Evolutionary conservation across 2,888 invertebrate species (phyloP), one percentile per base, ranked within the genome.

Genomic region (Pristionchus entomophagus): DNA sequence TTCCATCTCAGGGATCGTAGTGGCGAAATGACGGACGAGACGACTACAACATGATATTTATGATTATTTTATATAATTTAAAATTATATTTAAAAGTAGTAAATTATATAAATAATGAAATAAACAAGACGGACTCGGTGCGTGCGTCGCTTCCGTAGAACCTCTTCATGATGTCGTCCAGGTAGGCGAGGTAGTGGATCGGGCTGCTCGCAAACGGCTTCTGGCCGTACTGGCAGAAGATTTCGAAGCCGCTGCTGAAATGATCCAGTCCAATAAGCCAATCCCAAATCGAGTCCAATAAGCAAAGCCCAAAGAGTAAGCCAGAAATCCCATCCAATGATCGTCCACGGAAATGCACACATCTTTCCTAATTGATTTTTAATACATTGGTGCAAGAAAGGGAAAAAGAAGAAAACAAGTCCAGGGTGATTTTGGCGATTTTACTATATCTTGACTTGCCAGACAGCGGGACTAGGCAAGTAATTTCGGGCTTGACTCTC

Each of bases 41-140:
- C 78, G 78, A 51, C 78, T 80, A 51, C 2, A 80, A 80, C 8
- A 45, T 45, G 8, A 45, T n/a, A n/a, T n/a, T n/a, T n/a, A n/a
- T n/a, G n/a, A n/a, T n/a, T n/a, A n/a, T n/a, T n/a, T n/a, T n/a
- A n/a, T n/a, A n/a, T n/a, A n/a, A n/a, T n/a, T n/a, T n/a, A n/a
- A n/a, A n/a, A n/a, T n/a, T n/a, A n/a, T n/a, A n/a, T n/a, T n/a
- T n/a, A n/a, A n/a, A n/a, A n/a, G n/a, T n/a, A n/a, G n/a, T n/a
- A 14, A 35, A 77, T 26, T 26, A 17, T 35, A 12, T 56, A 56
- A 62, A 62, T n/a, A 32, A 32, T 32, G 1, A 62, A 59, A 1
- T 59, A n/a, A 59, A 59, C 26, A n/a, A 59, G 26, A 73, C 73
- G n/a, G n/a, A 73, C 73, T 73, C 73, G 26, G 73, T 73, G 10